Base-by-base conservation (phyloP, 2,113 vertebrate species). In the Centropus unirufus region DNA sequence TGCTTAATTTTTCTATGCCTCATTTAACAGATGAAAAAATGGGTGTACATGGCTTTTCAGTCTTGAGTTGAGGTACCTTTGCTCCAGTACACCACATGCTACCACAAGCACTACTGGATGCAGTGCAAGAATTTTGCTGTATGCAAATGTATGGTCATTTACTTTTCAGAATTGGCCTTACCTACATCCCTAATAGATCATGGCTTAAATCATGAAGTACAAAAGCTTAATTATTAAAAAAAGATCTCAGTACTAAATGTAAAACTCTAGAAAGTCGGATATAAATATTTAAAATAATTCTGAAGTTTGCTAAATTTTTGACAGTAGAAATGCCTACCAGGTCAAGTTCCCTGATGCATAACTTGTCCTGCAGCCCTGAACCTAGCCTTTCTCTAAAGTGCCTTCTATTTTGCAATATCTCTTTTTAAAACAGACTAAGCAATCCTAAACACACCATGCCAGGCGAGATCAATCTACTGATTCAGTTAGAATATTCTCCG, bases 401-500 rank as follows among this genome's bases (percentile, higher is more conserved):
- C 6, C 47, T 92, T 22, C 7, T 74, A 2, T 24, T 66, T 75
- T 63, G 20, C 29, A 51, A 51, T 42, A 84, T 51, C 19, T 29
- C 40, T 42, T 55, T 87, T 51, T 51, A n/a, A 88, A 93, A 57
- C 47, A 1, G 0, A 16, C 29, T 67, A 39, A 78, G 19, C 8
- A 54, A 23, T 57, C 42, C 11, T 40, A 55, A 8, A 18, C 6
- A n/a, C 4, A n/a, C 30, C 12, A 7, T 36, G 16, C 42, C 42
- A 30, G 23, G 17, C 49, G 36, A 70, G 19, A 66, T 8, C 29
- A 11, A 17, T 22, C 18, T 51, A 29, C 12, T 26, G 20, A 67
- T 34, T 68, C 12, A 3, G 7, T 24, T 57, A 21, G 44, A 55
- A 51, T 24, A 32, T n/a, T 49, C 18, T 66, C 19, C 1, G 0